phyloP scores from a whole-genome alignment of 2,113 vertebrate species.

The Eulemur rufifrons region DNA sequence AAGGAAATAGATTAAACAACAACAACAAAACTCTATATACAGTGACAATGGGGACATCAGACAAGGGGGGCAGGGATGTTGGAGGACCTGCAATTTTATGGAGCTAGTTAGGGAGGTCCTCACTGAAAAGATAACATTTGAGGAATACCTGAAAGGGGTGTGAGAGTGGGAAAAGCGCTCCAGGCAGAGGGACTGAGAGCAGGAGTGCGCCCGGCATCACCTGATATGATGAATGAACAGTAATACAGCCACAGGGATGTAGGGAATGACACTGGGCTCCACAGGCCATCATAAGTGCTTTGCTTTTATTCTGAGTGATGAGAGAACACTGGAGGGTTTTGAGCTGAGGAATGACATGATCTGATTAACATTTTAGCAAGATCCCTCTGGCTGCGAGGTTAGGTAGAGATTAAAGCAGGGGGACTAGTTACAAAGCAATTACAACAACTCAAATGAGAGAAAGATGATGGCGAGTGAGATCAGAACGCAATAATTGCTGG shows the following conservation, averaged over 20 bases:
- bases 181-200: not conserved
- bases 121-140: not conserved
- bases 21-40: not conserved
- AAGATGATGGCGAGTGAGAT: not conserved
- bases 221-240: not conserved
- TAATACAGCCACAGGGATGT: not conserved
- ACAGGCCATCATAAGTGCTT: not conserved
- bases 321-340: not conserved
- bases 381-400: not conserved
- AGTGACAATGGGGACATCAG: not conserved
- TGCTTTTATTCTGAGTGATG: not conserved
- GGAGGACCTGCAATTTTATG: not conserved
- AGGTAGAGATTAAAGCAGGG: not conserved
- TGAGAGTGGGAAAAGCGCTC: not conserved
- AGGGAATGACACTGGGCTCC: not conserved
- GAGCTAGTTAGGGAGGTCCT: not conserved
- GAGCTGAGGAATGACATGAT: not conserved
- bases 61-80: not conserved
- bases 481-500: not conserved
- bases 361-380: not conserved
- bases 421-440: not conserved
- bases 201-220: not conserved
- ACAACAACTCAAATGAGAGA: not conserved
- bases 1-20: not conserved
- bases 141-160: not conserved